Base-by-base conservation (phyloP, 2,888 invertebrate genomes). In the Ferdinandea cuprea region DNA sequence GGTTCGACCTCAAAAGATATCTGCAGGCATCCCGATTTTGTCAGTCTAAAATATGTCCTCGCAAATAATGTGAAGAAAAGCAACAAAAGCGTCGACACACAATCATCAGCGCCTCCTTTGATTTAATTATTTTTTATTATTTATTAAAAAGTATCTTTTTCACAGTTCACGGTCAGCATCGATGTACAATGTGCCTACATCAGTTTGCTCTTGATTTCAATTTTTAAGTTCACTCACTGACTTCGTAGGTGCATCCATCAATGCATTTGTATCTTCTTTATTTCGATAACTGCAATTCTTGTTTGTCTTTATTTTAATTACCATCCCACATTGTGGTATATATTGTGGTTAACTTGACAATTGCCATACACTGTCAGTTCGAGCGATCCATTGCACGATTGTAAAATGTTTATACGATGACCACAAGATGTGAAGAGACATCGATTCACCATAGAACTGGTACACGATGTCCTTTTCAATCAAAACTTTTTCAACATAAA, bases 261-360 rank as follows among this genome's bases (percentile, higher is more conserved):
- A n/a, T n/a, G n/a, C 5, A 25, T 25, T 25, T 25, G 25, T 25
- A n/a, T 5, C 21, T 13, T 25, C 44, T 19, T 44, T 11, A 11
- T n/a, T 17, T 42, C 9, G 42, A n/a, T 6, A 15, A 15, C 5
- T 5, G 6, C 15, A 15, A 8, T 42, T 25, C 30, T 37, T 46
- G 35, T 8, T 65, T 61, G 28, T 7, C 52, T 56, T 46, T 13
- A 32, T 69, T 72, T 77, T 83, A 83, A 77, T 83, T 78, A 66
- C 77, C 77, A 77, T 77, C 72, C 71, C 72, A 83, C 77, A 72
- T 77, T 77, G 71, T 61, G 71, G 66, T n/a, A n/a, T n/a, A n/a
- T 48, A 72, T 66, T 77, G 71, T 68, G 81, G 66, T 77, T 35
- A 32, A 65, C 59, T 81, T 81, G 80, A 69, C 40, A 65, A 63